Evolutionary conservation across 2,797 vertebrate genomes (phyloP).

Genomic region (Antennarius maculatus): DNA sequence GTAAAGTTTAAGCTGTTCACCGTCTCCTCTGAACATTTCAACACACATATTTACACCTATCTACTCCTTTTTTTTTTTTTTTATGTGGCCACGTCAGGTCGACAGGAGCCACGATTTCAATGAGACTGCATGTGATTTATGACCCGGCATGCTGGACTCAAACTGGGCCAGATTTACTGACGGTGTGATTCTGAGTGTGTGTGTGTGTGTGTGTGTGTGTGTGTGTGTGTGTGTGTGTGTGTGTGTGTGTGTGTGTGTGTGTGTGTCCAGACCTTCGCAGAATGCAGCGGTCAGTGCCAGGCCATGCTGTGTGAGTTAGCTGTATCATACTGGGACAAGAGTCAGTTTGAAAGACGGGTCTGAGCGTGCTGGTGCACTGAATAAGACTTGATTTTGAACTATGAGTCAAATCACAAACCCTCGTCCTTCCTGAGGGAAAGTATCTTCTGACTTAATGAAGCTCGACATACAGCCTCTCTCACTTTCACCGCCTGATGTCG

Average conservation of each 20-base stretch:
- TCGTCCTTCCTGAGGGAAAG: constrained; percentile 49
- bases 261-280: constrained; percentile 43
- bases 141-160: constrained; percentile 60
- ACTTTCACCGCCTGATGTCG: constrained; percentile 44
- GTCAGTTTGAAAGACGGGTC: constrained; percentile 38
- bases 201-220: constrained; percentile 18
- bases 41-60: constrained; percentile 58
- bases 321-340: constrained; percentile 34
- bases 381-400: constrained; percentile 47
- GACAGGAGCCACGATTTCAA: constrained; percentile 58
- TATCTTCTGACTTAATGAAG: constrained; percentile 62
- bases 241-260: constrained; percentile 18
- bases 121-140: constrained; percentile 63
- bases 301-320: constrained; percentile 53
- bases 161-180: constrained; percentile 60
- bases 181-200: constrained; percentile 55
- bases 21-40: constrained; percentile 21
- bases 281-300: constrained; percentile 42
- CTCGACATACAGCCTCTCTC: constrained; percentile 51
- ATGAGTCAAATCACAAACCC: constrained; percentile 60
- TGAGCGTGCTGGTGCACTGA: constrained; percentile 29
- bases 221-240: constrained; percentile 47
- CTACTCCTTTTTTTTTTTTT: constrained; percentile 19
- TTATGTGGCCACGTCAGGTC: constrained; percentile 38
- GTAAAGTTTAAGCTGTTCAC: constrained; percentile 36